Percentiles rank a stretch among this genome's conserved stretches.
These are phyloP conservation scores for Aptenodytes patagonicus DNA, from an alignment of 2,113 vertebrate species.

Conservation along the genomic window DNA sequence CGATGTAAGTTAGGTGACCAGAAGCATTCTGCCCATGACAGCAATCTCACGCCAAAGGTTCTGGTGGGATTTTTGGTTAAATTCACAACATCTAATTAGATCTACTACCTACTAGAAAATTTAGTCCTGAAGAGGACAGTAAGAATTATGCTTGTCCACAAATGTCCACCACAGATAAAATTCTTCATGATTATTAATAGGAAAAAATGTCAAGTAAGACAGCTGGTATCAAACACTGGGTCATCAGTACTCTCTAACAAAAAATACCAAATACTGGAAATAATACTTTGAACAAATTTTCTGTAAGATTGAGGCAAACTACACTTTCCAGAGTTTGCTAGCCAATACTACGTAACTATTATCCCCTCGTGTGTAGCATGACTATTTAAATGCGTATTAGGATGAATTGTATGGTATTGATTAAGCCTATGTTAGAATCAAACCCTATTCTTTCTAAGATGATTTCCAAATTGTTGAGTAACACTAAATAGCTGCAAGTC, in stretches of 20 bases:
- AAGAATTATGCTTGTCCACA: slow-evolving; percentile 84
- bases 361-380: not conserved
- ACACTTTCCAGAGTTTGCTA: not conserved
- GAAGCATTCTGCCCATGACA: slow-evolving; percentile 65
- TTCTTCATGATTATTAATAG: not conserved
- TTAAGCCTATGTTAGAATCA: not conserved
- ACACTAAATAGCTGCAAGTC: not conserved
- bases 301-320: not conserved
- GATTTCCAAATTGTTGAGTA: not conserved
- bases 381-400: not conserved
- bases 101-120: slow-evolving; percentile 90
- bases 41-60: slow-evolving; percentile 79
- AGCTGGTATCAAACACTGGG: not conserved
- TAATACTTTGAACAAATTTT: not conserved
- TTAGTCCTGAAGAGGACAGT: slow-evolving; percentile 86
- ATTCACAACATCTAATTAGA: slow-evolving; percentile 69
- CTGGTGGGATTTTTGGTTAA: slow-evolving; percentile 6
- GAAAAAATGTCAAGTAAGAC: not conserved
- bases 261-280: not conserved
- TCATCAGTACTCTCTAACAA: not conserved
- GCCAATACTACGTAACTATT: not conserved
- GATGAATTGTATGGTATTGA: not conserved
- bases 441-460: not conserved
- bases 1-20: not conserved
- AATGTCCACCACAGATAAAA: slow-evolving; percentile 58